A percentile compares a stretch with the other conserved stretches of the same genome.
Conservation (phyloP, 2,888 invertebrate genomes). For the Abrostola triplasia region DNA sequence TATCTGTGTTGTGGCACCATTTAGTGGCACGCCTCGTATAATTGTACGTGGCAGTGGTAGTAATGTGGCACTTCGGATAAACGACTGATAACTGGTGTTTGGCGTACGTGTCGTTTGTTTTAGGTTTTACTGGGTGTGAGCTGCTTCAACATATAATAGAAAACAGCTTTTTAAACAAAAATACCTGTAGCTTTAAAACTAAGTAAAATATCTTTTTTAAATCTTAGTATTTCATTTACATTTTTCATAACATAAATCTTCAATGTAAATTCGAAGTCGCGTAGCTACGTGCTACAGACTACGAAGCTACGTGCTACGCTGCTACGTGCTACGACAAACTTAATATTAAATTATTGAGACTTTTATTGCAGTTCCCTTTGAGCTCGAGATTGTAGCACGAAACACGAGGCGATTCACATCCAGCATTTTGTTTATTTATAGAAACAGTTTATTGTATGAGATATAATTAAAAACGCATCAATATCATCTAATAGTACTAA, state of each 20-base stretch:
- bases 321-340: constrained; percentile 36
- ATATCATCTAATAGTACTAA: no score
- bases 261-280: constrained; percentile 14
- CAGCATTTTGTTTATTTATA: not conserved
- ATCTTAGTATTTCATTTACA: not conserved
- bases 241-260: constrained; percentile 11
- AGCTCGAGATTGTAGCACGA: not conserved
- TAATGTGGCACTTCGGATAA: constrained; percentile 12
- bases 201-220: not conserved
- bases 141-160: no score
- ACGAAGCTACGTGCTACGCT: constrained; percentile 33
- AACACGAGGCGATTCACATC: not conserved
- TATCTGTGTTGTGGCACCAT: not conserved
- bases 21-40: constrained; percentile 23
- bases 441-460: not conserved
- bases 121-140: not conserved
- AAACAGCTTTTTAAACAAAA: no score
- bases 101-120: not conserved
- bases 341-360: constrained; percentile 18
- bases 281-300: constrained; percentile 30
- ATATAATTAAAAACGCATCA: not conserved
- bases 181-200: not conserved
- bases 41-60: constrained; percentile 40
- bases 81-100: constrained; percentile 8
- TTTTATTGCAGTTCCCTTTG: constrained; percentile 20